A percentile compares a stretch with the other conserved stretches of the same genome.
Conservation (phyloP, 2,797 vertebrate genomes). For the Eurystomus glaucurus region DNA sequence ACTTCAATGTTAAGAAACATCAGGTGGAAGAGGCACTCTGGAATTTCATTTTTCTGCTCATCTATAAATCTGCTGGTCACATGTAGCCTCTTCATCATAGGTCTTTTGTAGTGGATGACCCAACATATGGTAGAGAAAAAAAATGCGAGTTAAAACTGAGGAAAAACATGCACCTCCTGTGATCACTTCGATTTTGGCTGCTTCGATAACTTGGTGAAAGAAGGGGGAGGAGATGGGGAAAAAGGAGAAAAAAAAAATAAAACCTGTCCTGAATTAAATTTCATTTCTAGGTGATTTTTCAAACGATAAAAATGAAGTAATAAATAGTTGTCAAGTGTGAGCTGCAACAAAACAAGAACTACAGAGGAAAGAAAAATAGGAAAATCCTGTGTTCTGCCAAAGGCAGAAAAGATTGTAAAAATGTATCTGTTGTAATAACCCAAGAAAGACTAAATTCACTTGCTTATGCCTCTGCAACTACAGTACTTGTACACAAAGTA, state of each 20-base stretch:
- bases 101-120: constrained; percentile 66
- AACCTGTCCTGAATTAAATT: not conserved
- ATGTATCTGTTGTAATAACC: not conserved
- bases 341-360: not conserved
- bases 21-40: constrained; percentile 4
- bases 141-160: constrained; percentile 3
- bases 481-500: not conserved
- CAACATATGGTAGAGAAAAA: constrained; percentile 72
- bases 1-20: not conserved
- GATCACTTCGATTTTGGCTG: constrained; percentile 27
- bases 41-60: constrained; percentile 13
- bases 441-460: not conserved
- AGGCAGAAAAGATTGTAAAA: not conserved
- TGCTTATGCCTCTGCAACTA: not conserved
- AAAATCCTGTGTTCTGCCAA: not conserved
- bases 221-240: not conserved
- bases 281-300: constrained; percentile 3
- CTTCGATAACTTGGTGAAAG: constrained; percentile 1
- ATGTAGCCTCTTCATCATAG: constrained; percentile 28
- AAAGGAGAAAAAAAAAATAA: not conserved
- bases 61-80: constrained; percentile 69
- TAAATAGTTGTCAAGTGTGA: not conserved
- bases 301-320: constrained; percentile 2
- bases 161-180: constrained; percentile 28
- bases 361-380: not conserved